Evolutionary conservation across 2,797 vertebrate species (phyloP).

Genomic region (Alauda arvensis): DNA sequence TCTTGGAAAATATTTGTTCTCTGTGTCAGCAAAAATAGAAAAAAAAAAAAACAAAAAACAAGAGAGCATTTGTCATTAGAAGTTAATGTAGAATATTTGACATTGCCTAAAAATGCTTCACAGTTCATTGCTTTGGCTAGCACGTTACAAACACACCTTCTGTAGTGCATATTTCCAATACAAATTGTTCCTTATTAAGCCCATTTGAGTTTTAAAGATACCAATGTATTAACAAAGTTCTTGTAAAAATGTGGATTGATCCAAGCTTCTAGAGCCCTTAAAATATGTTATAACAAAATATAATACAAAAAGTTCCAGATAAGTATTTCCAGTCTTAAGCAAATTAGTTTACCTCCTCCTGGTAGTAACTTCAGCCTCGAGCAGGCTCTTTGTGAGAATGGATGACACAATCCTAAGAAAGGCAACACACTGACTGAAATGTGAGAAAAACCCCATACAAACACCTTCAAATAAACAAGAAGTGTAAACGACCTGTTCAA

Average conservation of each 20-base stretch:
- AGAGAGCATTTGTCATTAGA: not conserved
- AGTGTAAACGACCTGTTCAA: not conserved
- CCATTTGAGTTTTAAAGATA: not conserved
- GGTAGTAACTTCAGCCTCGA: not conserved
- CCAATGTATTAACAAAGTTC: not conserved
- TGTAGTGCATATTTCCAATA: not conserved
- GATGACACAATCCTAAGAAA: not conserved
- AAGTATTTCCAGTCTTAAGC: not conserved
- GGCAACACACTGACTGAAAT: not conserved
- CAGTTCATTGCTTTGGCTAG: not conserved
- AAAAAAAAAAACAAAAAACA: not conserved
- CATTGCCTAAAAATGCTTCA: not conserved
- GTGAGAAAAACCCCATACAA: not conserved
- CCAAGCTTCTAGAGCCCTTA: not conserved
- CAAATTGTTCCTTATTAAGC: not conserved
- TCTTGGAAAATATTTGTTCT: not conserved
- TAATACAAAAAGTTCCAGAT: not conserved
- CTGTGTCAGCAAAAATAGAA: too few relatives aligned
- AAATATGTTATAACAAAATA: not conserved
- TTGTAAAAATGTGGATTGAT: not conserved
- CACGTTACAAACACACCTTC: not conserved
- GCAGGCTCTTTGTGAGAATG: not conserved
- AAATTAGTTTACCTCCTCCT: not conserved
- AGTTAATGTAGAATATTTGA: not conserved
- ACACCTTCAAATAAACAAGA: not conserved